Percentiles rank a stretch among this genome's conserved stretches.
Conservation (phyloP, 1,140 invertebrate genomes). For the Littorina saxatilis region DNA sequence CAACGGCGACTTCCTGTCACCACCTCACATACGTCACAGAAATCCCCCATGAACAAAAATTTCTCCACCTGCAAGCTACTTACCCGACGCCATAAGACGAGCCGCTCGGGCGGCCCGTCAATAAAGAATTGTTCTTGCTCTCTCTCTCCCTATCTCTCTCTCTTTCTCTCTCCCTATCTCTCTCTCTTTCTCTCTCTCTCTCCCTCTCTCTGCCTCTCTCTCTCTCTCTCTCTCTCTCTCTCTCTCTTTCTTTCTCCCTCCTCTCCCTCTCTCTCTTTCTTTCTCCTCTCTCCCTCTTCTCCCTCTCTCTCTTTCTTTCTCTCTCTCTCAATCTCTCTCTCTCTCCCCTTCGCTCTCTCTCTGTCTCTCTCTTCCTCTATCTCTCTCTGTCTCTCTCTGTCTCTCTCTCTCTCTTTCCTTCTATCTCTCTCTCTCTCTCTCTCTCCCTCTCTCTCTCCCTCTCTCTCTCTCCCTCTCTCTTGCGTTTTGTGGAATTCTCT, state of each 20-base stretch:
- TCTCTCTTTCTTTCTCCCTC: neutral
- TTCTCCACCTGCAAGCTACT: too few species aligned
- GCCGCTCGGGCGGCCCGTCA: too few species aligned
- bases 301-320: neutral
- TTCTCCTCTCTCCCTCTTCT: neutral
- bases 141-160: too few species aligned
- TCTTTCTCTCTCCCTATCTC: neutral
- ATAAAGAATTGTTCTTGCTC: too few species aligned
- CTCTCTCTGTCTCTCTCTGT: constrained; percentile 11
- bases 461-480: constrained; percentile 4
- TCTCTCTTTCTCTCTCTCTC: neutral
- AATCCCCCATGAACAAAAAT: too few species aligned
- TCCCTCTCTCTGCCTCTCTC: neutral
- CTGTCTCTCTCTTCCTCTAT: neutral
- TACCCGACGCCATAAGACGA: too few species aligned
- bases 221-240: constrained; percentile 14
- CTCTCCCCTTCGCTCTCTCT: constrained; percentile 2
- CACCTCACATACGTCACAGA: too few species aligned
- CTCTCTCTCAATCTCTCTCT: neutral
- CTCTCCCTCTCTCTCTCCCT: neutral
- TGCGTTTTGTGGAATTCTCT: neutral
- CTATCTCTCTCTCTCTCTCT: constrained; percentile 11
- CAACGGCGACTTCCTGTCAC: too few species aligned
- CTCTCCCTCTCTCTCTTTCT: constrained; percentile 18
- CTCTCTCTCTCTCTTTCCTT: neutral